Evolutionary conservation across 2,797 vertebrate genomes (phyloP).

Genomic region (Oophaga sylvatica): DNA sequence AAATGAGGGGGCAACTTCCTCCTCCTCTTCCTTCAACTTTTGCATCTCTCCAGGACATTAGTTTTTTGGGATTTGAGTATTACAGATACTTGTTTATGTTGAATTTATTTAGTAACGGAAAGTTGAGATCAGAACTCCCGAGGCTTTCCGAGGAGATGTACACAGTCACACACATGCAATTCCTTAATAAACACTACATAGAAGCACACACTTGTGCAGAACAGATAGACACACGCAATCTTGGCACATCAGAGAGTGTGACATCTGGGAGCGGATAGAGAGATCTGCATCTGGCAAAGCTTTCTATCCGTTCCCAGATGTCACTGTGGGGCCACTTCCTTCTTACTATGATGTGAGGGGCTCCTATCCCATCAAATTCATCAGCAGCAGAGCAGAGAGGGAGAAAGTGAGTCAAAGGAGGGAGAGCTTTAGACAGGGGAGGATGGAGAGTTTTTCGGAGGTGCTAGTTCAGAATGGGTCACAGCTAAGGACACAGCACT

Average conservation of each 20-base stretch:
- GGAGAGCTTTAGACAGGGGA: slow-evolving; percentile 36
- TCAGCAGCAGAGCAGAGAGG: slow-evolving; percentile 55
- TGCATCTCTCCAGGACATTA: neutral
- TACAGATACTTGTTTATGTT: slow-evolving; percentile 1
- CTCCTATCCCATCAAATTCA: slow-evolving; percentile 59
- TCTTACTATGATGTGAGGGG: slow-evolving; percentile 60
- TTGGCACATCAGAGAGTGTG: slow-evolving; percentile 58
- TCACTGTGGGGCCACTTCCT: slow-evolving; percentile 61
- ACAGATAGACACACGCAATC: slow-evolving; percentile 61
- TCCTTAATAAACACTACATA: slow-evolving; percentile 39
- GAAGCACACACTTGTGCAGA: slow-evolving; percentile 43
- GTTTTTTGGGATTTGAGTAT: neutral
- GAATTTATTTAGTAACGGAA: neutral
- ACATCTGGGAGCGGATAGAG: slow-evolving; percentile 61
- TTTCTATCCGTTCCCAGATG: slow-evolving; percentile 58
- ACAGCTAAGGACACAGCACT: slow-evolving; percentile 12
- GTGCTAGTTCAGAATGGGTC: slow-evolving; percentile 42
- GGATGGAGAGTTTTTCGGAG: slow-evolving; percentile 46
- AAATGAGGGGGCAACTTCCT: neutral
- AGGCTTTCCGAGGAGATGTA: neutral
- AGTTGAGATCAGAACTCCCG: neutral
- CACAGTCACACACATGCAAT: slow-evolving; percentile 9
- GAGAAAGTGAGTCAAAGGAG: slow-evolving; percentile 58
- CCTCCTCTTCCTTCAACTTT: neutral
- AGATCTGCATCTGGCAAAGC: slow-evolving; percentile 57